phyloP scores from a whole-genome alignment of 2,113 vertebrate species.

The Carollia perspicillata region DNA sequence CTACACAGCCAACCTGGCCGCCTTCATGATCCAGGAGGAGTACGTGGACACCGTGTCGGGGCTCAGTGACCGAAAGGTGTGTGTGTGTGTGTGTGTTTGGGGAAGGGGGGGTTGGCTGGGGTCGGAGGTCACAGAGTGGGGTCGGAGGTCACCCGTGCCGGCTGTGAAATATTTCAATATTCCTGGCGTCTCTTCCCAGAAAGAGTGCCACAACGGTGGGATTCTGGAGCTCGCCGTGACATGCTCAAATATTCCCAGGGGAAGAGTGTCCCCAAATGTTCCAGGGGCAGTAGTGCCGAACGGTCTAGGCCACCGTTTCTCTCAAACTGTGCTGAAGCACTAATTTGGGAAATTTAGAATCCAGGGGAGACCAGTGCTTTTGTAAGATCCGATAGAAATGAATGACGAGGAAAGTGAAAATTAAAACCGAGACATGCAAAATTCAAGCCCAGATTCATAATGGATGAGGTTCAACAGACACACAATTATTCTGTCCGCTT shows the following conservation, averaged over 20 bases:
- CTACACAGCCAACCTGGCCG: constrained; percentile 95
- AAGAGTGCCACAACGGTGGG: background rate
- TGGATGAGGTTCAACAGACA: background rate
- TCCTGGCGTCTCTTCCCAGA: background rate
- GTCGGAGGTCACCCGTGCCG: too few species aligned
- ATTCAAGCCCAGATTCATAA: background rate
- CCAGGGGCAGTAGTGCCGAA: background rate
- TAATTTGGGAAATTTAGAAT: background rate
- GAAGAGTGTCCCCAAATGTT: background rate
- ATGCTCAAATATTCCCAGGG: background rate
- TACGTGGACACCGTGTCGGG: constrained; percentile 96
- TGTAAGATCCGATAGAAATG: background rate
- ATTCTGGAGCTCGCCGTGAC: background rate
- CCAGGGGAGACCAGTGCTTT: background rate
- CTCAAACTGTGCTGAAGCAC: background rate
- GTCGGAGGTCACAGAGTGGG: background rate
- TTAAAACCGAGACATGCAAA: background rate
- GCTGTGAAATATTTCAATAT: too few species aligned
- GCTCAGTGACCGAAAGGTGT: constrained; percentile 95
- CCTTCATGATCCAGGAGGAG: constrained; percentile 98
- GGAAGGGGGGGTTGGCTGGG: background rate
- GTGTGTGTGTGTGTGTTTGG: constrained; percentile 16
- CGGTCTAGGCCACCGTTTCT: background rate
- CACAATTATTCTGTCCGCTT: background rate
- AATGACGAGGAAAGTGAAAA: background rate